A percentile compares a stretch with the other conserved stretches of the same genome.
phyloP scores from a whole-genome alignment of 2,888 invertebrate species.

The Chloromyia formosa region DNA sequence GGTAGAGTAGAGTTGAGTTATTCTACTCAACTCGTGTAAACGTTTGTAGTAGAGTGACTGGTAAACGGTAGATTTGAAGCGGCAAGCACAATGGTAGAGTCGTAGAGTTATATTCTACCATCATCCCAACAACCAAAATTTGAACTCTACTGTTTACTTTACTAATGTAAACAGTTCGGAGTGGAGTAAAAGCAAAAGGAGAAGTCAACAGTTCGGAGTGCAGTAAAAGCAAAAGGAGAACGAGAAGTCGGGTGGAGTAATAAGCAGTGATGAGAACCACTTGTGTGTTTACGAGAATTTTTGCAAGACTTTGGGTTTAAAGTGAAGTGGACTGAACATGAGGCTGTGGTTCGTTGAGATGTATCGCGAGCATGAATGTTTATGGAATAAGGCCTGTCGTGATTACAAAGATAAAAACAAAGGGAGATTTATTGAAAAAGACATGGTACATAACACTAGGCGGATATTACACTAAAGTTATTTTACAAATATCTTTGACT shows the following conservation, averaged over 20 bases:
- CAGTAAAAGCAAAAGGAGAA: background rate
- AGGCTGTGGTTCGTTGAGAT: background rate
- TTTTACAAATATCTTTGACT: too few relatives aligned
- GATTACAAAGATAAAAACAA: background rate
- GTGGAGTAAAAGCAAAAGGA: too few relatives aligned
- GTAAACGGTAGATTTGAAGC: too few relatives aligned
- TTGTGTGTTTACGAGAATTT: background rate
- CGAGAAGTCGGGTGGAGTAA: too few relatives aligned
- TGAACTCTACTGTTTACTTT: background rate
- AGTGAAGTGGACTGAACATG: too few relatives aligned
- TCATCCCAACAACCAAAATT: background rate
- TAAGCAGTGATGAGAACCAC: background rate
- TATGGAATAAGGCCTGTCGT: background rate
- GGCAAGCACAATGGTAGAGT: too few relatives aligned
- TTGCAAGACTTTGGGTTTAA: too few relatives aligned
- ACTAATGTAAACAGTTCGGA: background rate
- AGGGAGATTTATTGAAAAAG: background rate
- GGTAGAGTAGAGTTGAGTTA: too few relatives aligned
- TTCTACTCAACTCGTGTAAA: too few relatives aligned
- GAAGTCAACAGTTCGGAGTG: background rate
- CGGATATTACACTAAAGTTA: too few relatives aligned
- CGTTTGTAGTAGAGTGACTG: too few relatives aligned
- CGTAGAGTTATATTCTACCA: too few relatives aligned
- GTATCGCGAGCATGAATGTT: background rate
- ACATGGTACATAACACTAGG: background rate